A percentile compares a stretch with the other conserved stretches of the same genome.
Conservation (phyloP, 1,140 invertebrate genomes). For the Telenomus remus region DNA sequence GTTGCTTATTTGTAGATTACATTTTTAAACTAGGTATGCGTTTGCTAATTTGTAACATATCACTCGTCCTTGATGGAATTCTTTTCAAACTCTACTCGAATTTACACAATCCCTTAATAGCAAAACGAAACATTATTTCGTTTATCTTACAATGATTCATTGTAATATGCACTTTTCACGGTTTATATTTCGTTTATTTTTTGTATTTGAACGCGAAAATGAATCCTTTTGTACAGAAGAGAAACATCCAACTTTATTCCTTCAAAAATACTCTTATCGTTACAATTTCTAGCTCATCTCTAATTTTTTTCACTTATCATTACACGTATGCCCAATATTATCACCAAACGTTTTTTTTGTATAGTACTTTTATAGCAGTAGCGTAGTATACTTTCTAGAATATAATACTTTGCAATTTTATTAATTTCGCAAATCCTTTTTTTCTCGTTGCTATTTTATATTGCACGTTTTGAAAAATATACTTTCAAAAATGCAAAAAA, state of each 20-base stretch:
- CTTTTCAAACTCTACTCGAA: conserved; percentile 18
- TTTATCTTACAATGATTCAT: conserved; percentile 17
- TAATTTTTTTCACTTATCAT: conserved; percentile 36
- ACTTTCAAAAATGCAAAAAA: not conserved
- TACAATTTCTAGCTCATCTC: conserved; percentile 6
- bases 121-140: conserved; percentile 5
- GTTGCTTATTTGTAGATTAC: not conserved
- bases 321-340: conserved; percentile 52
- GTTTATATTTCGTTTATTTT: conserved; percentile 43
- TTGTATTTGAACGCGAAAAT: conserved; percentile 47
- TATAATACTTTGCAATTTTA: conserved; percentile 20
- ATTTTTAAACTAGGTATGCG: conserved; percentile 14
- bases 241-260: not conserved
- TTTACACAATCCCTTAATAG: conserved; percentile 24
- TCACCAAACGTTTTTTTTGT: conserved; percentile 30
- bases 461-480: conserved; percentile 29
- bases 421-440: conserved; percentile 7
- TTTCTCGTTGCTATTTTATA: conserved; percentile 5
- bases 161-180: conserved; percentile 45
- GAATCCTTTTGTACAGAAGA: conserved; percentile 52
- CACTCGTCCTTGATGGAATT: conserved; percentile 21
- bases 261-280: conserved; percentile 33
- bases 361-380: not conserved
- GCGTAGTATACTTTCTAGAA: not conserved
- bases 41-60: conserved; percentile 28